Evolutionary conservation across 2,113 vertebrate species (phyloP), one percentile per base, ranked within the genome.

Genomic region (Mixornis gularis): DNA sequence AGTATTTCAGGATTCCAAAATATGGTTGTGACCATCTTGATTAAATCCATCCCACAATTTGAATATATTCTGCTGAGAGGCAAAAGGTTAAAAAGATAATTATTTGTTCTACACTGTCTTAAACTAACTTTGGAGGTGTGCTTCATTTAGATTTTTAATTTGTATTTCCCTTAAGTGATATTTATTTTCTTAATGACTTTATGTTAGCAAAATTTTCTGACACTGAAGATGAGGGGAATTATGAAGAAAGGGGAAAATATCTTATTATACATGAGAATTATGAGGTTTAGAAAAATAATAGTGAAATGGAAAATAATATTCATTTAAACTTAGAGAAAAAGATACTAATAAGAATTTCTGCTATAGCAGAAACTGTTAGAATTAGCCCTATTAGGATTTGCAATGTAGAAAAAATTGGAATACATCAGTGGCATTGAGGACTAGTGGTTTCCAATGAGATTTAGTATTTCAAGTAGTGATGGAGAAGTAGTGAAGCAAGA

Each of bases 341-440:
- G 3, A n/a, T 65, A 62, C 55, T 74, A 74, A 15, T 58, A 88
- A 63, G 26, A 93, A 78, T 68, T 83, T 89, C 48, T 81, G 36
- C 40, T 71, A 17, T 41, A 19, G 12, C 25, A 56, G 56, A 93
- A 55, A 36, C 40, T 36, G 2, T 77, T 86, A 92, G 60, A 79
- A 80, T 90, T 84, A 84, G 60, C 18, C 7, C n/a, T 92, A 48
- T 80, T 76, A 95, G 44, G 58, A 89, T 92, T 71, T 87, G 27
- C 62, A 79, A n/a, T 27, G 32, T 17, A 60, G 53, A 84, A 82
- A 40, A 87, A 17, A 70, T 56, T 25, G 44, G 36, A 92, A 89
- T 74, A 68, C 6, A 44, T 92, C 71, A 91, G 10, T 36, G 53
- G 8, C 25, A 81, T 21, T 52, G 60, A 85, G 49, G 8, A 52